phyloP scores from a whole-genome alignment of 2,888 invertebrate species.

The Lasioglossum villosulum region DNA sequence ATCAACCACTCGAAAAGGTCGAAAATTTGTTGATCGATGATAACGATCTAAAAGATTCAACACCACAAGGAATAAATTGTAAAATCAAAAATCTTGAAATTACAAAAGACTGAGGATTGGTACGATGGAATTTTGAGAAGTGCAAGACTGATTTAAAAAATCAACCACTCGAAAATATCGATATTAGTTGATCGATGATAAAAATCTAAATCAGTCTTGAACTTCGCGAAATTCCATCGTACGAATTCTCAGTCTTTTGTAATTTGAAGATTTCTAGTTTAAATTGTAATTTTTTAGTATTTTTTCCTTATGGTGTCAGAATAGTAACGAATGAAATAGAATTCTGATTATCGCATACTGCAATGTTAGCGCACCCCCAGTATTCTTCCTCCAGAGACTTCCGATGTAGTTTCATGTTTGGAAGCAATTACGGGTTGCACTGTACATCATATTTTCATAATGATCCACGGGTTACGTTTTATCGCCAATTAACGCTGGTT shows the following conservation, averaged over 20 bases:
- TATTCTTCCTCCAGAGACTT: neutral
- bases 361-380: neutral
- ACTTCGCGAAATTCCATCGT: neutral
- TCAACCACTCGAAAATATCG: too few relatives aligned
- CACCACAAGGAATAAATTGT: too few relatives aligned
- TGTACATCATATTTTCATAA: slow-evolving; percentile 1
- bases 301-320: neutral
- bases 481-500: slow-evolving; percentile 14
- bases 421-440: neutral
- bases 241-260: neutral
- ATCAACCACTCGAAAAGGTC: too few relatives aligned
- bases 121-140: too few relatives aligned
- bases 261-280: neutral
- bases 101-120: too few relatives aligned
- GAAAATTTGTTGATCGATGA: too few relatives aligned
- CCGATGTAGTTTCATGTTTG: neutral
- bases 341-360: neutral
- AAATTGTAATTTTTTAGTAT: neutral
- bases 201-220: neutral
- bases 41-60: too few relatives aligned
- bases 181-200: too few relatives aligned
- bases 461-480: slow-evolving; percentile 10
- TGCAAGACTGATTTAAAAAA: too few relatives aligned
- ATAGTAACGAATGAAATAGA: neutral
- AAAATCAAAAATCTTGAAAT: too few relatives aligned